These are phyloP conservation scores for Camponotus pennsylvanicus DNA, from an alignment of 1,140 invertebrate species.

Conservation along the genomic window DNA sequence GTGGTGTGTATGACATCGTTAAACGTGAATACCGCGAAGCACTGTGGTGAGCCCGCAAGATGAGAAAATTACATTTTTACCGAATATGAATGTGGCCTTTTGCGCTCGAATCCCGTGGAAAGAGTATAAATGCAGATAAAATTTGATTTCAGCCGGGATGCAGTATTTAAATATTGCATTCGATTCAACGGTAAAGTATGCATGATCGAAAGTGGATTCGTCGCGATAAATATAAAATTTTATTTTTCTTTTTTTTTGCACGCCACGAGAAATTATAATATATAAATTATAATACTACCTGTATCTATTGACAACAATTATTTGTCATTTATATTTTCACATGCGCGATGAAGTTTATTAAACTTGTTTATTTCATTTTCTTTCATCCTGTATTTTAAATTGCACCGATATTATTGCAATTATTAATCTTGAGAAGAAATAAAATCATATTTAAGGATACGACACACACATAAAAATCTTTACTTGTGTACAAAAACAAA, in stretches of 20 bases:
- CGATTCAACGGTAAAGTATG: conserved; percentile 19
- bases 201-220: conserved; percentile 10
- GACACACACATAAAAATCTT: background rate
- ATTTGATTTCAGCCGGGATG: conserved; percentile 41
- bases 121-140: conserved; percentile 56
- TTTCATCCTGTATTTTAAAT: background rate
- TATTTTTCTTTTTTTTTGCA: background rate
- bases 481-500: background rate
- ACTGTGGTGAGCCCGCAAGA: conserved; percentile 25
- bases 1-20: conserved; percentile 40
- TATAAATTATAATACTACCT: conserved; percentile 31
- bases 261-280: no score
- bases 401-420: background rate
- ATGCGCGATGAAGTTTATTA: background rate
- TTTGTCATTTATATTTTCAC: conserved; percentile 6
- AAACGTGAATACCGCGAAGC: conserved; percentile 39
- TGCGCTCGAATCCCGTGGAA: conserved; percentile 8
- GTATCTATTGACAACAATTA: background rate
- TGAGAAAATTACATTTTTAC: conserved; percentile 51
- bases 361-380: background rate
- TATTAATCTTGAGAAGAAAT: background rate
- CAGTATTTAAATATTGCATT: conserved; percentile 46
- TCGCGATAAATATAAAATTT: conserved; percentile 1
- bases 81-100: conserved; percentile 37
- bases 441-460: conserved; percentile 7